Evolutionary conservation across 2,888 invertebrate species (phyloP).

Genomic region (Nemotelus nigrinus): DNA sequence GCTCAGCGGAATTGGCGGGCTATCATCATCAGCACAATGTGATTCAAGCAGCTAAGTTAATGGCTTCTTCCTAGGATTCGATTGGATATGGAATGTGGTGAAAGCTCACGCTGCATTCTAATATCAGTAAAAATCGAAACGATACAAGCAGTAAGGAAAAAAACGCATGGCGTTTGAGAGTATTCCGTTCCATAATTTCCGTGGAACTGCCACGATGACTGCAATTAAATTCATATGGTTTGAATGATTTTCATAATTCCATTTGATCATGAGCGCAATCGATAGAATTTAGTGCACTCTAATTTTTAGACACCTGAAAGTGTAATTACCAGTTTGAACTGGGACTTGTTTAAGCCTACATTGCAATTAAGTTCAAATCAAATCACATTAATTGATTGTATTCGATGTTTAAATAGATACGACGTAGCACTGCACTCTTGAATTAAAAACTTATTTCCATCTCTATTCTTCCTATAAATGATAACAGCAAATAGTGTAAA

Average conservation of each 20-base stretch:
- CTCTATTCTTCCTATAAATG: slow-evolving; percentile 1
- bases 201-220: no score
- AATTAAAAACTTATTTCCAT: not conserved
- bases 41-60: slow-evolving; percentile 83
- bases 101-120: slow-evolving; percentile 7
- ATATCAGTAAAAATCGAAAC: not conserved
- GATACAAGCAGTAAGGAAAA: not conserved
- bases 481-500: not conserved
- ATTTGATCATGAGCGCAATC: no score
- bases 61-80: slow-evolving; percentile 78
- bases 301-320: no score
- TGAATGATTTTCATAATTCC: no score
- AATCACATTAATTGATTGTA: not conserved
- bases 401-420: not conserved
- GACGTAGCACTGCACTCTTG: not conserved
- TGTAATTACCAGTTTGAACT: no score
- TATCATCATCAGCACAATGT: slow-evolving; percentile 88
- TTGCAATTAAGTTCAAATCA: not conserved
- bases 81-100: not conserved
- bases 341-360: no score
- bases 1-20: slow-evolving; percentile 72
- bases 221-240: no score
- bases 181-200: no score
- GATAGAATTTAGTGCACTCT: no score
- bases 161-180: slow-evolving; percentile 17